Evolutionary conservation across 2,113 vertebrate genomes (phyloP).

Genomic region (Sus scrofa): T2T-Sscrofa CM000812.6:21258001-21258500

Average conservation of each 20-base stretch:
- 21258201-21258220: not conserved
- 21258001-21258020: not conserved
- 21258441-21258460: not conserved
- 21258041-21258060: not conserved
- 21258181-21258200: slow-evolving; percentile 32
- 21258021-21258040: not conserved
- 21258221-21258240: not conserved
- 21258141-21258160: slow-evolving; percentile 12
- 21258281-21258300: not conserved
- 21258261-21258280: not conserved
- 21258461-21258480: slow-evolving; percentile 41
- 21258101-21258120: not conserved
- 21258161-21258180: slow-evolving; percentile 33
- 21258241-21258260: not conserved
- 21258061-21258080: not conserved
- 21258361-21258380: not conserved
- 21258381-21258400: not conserved
- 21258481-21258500: not conserved
- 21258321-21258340: not conserved
- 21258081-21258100: not conserved
- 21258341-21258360: not conserved
- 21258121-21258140: not conserved
- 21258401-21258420: not conserved
- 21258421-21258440: not conserved
- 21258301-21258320: not conserved